Conservation (phyloP, 2,888 invertebrate species). For the Odiellus spinosus region DNA sequence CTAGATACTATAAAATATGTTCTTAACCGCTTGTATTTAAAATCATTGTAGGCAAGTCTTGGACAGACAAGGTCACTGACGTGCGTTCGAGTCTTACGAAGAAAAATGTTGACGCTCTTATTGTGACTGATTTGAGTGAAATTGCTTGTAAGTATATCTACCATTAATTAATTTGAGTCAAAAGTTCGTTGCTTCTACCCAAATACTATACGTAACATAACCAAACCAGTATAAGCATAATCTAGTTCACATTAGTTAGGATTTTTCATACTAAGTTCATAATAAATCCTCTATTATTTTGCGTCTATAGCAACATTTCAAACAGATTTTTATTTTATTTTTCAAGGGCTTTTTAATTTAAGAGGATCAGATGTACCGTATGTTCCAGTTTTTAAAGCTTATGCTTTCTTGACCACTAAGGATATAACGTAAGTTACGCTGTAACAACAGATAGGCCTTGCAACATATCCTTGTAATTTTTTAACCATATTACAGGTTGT, state of each 20-base stretch:
- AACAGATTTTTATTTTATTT: not conserved
- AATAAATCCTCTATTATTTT: too few relatives aligned
- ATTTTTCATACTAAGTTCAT: too few relatives aligned
- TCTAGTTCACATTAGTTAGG: too few relatives aligned
- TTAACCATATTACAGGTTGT: too few relatives aligned
- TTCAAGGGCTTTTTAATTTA: conserved; percentile 56
- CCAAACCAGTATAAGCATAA: too few relatives aligned
- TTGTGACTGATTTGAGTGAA: conserved; percentile 72
- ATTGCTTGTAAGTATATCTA: conserved; percentile 41
- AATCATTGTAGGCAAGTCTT: conserved; percentile 40
- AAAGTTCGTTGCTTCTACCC: too few relatives aligned
- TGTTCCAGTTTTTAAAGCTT: conserved; percentile 40
- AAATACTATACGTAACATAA: too few relatives aligned
- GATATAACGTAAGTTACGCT: conserved; percentile 9
- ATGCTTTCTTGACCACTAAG: conserved; percentile 9
- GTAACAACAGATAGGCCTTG: too few relatives aligned
- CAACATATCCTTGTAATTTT: too few relatives aligned
- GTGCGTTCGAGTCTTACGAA: conserved; percentile 46
- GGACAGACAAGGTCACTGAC: conserved; percentile 56
- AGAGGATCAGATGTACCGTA: conserved; percentile 68
- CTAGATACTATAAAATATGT: not conserved
- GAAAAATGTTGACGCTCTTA: conserved; percentile 53
- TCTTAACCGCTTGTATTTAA: not conserved
- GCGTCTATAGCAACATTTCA: too few relatives aligned
- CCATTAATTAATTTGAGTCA: not conserved